Conservation (phyloP, 53 echinoderm and acorn worm species). For the Paelopatides confundens region DNA sequence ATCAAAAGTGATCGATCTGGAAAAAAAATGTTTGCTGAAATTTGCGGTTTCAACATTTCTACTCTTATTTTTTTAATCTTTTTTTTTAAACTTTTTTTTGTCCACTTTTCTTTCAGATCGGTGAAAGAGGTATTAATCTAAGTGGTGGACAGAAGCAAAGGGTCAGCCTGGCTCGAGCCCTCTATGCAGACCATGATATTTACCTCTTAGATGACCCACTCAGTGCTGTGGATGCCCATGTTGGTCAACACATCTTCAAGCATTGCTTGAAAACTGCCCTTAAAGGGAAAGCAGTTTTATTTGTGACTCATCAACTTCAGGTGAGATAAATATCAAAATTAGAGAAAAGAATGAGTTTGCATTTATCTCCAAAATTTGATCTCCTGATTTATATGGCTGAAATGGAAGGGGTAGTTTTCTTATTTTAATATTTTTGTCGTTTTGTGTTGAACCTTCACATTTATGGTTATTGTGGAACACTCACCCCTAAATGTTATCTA, state of each 20-base stretch:
- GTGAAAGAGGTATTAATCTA: conserved; percentile 89
- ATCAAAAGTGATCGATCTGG: too few species aligned
- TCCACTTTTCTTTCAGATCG: conserved; percentile 61
- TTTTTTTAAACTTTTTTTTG: neutral
- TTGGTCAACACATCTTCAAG: conserved; percentile 93
- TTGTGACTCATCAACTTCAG: conserved; percentile 97
- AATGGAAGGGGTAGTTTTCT: too few species aligned
- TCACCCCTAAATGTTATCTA: too few species aligned
- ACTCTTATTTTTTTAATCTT: neutral
- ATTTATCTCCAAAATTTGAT: too few species aligned
- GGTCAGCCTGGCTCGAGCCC: conserved; percentile 86
- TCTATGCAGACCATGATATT: conserved; percentile 88
- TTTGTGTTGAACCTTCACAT: too few species aligned
- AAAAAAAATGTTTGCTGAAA: too few species aligned
- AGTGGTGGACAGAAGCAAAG: conserved; percentile 98
- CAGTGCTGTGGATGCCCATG: conserved; percentile 96
- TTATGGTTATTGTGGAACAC: too few species aligned
- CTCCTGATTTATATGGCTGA: too few species aligned
- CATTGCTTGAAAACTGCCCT: conserved; percentile 86
- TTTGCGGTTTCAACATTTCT: too few species aligned
- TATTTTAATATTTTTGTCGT: too few species aligned
- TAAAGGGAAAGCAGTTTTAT: conserved; percentile 80
- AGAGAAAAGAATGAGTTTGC: too few species aligned
- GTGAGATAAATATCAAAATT: conserved; percentile 32
- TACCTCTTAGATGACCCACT: conserved; percentile 94